phyloP scores from a whole-genome alignment of 2,113 vertebrate species.

The Taxidea taxus region DNA sequence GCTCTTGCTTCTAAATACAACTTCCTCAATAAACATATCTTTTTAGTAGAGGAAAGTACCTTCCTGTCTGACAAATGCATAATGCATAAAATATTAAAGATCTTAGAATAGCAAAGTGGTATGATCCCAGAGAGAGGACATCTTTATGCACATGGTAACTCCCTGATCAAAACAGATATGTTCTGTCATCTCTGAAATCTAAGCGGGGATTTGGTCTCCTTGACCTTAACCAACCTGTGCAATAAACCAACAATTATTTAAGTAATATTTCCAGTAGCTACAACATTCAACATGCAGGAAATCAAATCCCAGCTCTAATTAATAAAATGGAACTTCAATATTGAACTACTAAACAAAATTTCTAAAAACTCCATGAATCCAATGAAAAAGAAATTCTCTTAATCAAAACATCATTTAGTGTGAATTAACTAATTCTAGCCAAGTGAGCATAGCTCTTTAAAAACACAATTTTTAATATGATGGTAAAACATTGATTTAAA shows the following conservation, averaged over 20 bases:
- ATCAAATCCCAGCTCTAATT: constrained; percentile 31
- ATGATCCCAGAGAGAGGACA: background rate
- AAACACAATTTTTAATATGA: constrained; percentile 40
- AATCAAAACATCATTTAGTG: constrained; percentile 43
- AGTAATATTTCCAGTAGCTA: constrained; percentile 50
- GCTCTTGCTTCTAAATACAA: constrained; percentile 39
- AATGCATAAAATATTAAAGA: constrained; percentile 49
- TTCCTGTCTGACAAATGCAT: constrained; percentile 32
- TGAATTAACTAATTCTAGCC: constrained; percentile 36
- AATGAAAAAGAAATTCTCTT: constrained; percentile 44
- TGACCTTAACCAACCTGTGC: constrained; percentile 23
- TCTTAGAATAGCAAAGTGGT: background rate
- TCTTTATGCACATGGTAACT: background rate
- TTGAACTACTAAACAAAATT: constrained; percentile 37
- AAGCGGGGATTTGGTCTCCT: background rate
- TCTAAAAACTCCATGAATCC: constrained; percentile 22
- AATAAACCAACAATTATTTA: constrained; percentile 39
- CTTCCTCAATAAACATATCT: background rate
- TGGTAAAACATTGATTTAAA: constrained; percentile 60
- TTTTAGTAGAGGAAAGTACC: background rate
- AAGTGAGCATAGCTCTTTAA: background rate
- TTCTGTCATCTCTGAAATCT: constrained; percentile 17
- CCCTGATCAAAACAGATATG: background rate
- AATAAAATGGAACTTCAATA: constrained; percentile 48
- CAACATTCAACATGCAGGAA: background rate